Evolutionary conservation across 2,888 invertebrate species (phyloP), one percentile per base, ranked within the genome.

Genomic region (Sisyra nigra): DNA sequence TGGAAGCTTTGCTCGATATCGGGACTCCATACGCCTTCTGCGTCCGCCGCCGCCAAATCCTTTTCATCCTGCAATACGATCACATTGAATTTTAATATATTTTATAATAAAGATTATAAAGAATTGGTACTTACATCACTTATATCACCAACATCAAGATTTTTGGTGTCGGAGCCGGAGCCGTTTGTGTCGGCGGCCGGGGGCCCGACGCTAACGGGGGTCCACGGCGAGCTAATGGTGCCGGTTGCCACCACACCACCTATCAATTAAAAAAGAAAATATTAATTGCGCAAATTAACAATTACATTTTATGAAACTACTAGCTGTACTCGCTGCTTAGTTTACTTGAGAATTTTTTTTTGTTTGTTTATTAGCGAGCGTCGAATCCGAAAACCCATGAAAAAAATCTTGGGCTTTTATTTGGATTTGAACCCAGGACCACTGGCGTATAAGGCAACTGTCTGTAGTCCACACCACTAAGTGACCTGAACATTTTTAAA

Each of bases 1-100:
- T 98, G 97, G 71, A 98, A 98, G 71, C 93, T 93, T 71, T 98
- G 97, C 68, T 99, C 98, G 67, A 98, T 98, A 70, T 99, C 98
- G 52, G 96, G 92, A 69, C 93, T 93, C 98, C 98, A 99, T 47
- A 99, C 98, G 55, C 98, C 98, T 69, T 99, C 98, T 54, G 97
- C 97, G 69, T 98, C 97, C 54, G 92, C 85, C 56, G 92, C 91
- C 62, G 89, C 87, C 66, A 88, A 71, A 66, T 89, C 89, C 73
- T 88, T 85, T 67, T 80, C 82, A 64, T 82, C 80, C 78, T 80
- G 59, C 2, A 57, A 58, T 45, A 48, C 48, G 43, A 42, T 41
- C 44, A 42, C 34, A 46, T 24, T 41, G 42, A 3, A 32, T 32
- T 11, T 32, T 8, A 11, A 32, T 32, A 11, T 32, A 4, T 10